Base-by-base conservation (phyloP, 2,888 invertebrate species). In the Hermaeophaga mercurialis region DNA sequence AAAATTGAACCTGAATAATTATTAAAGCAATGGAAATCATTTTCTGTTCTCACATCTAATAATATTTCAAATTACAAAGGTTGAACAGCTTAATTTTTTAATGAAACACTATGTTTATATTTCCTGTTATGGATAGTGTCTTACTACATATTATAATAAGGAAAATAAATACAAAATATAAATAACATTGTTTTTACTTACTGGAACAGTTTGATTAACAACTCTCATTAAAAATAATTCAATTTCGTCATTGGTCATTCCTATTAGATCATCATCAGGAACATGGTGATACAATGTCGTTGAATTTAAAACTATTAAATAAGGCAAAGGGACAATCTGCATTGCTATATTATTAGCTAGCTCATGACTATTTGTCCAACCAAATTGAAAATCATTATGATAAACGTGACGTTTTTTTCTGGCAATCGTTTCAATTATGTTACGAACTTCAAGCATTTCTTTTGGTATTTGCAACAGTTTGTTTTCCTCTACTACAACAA, bases 321-420 rank as follows among this genome's bases (percentile, higher is more conserved):
- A 64, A 1, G 70, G 70, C 34, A 70, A 50, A 2, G 67, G 56
- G 36, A 70, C 50, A 26, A 65, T 54, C 45, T 63, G 87, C 91
- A 97, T 92, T 8, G 93, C 94, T 70, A 98, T 94, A 53, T 91
- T 93, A 79, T 96, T 96, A 8, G 94, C 94, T 62, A 97, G 81
- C 50, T 94, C 93, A 2, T 91, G 88, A 63, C 86, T 90, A 0
- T 91, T 94, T 76, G 94, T 87, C 96, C 96, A 98, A 31, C 96
- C 95, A 80, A 98, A 98, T 78, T 97, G 96, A 53, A 78, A 94
- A 65, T 83, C 78, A 76, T 85, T 83, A 72, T 94, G 93, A 68
- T 91, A 91, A 63, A 89, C 88, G 31, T 88, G 84, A 56, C 91
- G 85, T 73, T 90, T 85, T 62, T 82, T 85, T 7, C 66, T 67